A percentile compares a stretch with the other conserved stretches of the same genome.
phyloP scores from a whole-genome alignment of 2,888 invertebrate species.

The Volucella zonaria region DNA sequence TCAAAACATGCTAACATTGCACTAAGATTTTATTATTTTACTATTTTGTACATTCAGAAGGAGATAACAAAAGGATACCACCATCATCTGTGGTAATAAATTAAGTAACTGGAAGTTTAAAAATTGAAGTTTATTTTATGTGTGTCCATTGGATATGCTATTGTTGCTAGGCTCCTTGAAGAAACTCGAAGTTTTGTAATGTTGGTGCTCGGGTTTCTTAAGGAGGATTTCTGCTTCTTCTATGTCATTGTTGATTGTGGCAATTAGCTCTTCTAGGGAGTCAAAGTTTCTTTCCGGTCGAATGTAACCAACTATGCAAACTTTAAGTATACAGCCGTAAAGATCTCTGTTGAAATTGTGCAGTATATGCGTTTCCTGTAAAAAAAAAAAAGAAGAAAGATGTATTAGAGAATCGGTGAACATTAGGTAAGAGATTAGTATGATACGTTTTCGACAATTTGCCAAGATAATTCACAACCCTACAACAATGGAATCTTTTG shows the following conservation, averaged over 20 bases:
- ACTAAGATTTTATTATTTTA: constrained; percentile 42
- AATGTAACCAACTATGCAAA: constrained; percentile 91
- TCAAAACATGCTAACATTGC: constrained; percentile 79
- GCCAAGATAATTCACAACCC: neutral
- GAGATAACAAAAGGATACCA: constrained; percentile 41
- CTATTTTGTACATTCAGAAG: constrained; percentile 57
- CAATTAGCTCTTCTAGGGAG: constrained; percentile 89
- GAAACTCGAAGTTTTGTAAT: constrained; percentile 84
- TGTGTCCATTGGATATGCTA: constrained; percentile 24
- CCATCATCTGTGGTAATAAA: constrained; percentile 53
- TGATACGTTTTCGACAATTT: neutral
- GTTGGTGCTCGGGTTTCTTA: constrained; percentile 84
- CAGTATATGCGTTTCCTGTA: constrained; percentile 95
- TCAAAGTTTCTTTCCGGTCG: constrained; percentile 92
- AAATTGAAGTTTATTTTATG: constrained; percentile 27
- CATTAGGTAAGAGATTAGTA: neutral
- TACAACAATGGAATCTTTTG: neutral
- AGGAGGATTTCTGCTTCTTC: constrained; percentile 86
- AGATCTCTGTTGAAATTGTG: constrained; percentile 92
- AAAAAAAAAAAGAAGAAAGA: constrained; percentile 71
- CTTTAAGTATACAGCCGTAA: constrained; percentile 91
- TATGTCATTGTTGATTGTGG: constrained; percentile 92
- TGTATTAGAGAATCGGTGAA: neutral
- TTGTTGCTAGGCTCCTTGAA: constrained; percentile 79
- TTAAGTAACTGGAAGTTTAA: constrained; percentile 57